Conservation (phyloP, 2,113 vertebrate species). For the Scolopax mira region DNA sequence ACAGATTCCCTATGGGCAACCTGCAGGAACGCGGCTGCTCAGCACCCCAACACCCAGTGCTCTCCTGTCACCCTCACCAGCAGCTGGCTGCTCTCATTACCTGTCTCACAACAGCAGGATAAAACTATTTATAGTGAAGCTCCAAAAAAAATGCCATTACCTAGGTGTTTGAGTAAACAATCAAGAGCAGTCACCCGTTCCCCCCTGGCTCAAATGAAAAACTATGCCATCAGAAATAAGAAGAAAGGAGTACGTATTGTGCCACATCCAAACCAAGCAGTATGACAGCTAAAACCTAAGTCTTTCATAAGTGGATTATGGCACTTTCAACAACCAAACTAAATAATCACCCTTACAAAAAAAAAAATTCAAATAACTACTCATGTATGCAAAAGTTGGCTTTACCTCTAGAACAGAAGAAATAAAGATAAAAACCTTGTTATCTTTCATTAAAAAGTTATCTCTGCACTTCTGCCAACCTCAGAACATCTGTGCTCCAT, state of each 20-base stretch:
- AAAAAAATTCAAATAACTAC: not conserved
- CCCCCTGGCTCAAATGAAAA: not conserved
- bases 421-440: constrained; percentile 3
- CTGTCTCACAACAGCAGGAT: not conserved
- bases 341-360: not conserved
- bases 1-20: fast-evolving
- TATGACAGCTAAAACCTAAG: not conserved
- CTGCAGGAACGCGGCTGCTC: not conserved
- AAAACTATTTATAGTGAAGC: not conserved
- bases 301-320: not conserved
- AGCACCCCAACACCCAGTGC: fast-evolving
- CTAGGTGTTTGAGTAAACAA: not conserved
- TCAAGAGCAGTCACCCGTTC: not conserved
- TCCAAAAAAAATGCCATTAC: not conserved
- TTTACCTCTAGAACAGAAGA: not conserved
- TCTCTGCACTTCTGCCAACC: not conserved
- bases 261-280: not conserved
- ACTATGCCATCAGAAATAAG: not conserved
- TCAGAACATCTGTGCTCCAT: constrained; percentile 40
- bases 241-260: not conserved
- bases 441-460: constrained; percentile 4
- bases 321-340: not conserved
- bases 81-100: not conserved
- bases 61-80: not conserved
- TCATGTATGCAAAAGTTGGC: not conserved